A percentile compares a stretch with the other conserved stretches of the same genome.
Evolutionary conservation across 2,797 vertebrate genomes (phyloP).

Genomic region (Acipenser ruthenus): DNA sequence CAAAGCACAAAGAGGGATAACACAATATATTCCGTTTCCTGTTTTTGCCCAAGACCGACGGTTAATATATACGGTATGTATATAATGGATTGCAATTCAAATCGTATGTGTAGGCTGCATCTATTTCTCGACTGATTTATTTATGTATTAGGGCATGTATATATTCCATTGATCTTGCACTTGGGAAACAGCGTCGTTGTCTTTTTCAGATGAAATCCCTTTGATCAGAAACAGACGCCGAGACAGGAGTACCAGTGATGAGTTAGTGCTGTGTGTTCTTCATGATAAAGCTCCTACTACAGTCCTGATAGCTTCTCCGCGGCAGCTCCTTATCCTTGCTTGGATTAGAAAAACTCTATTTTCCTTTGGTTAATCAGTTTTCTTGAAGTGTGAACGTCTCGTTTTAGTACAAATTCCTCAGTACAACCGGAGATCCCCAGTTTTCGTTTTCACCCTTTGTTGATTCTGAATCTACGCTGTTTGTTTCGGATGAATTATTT

Average conservation of each 20-base stretch:
- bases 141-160: constrained; percentile 7
- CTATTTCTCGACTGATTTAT: constrained; percentile 24
- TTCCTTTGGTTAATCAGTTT: constrained; percentile 36
- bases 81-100: constrained; percentile 26
- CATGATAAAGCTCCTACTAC: constrained; percentile 42
- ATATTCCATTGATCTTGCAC: constrained; percentile 6
- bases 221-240: constrained; percentile 18
- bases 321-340: constrained; percentile 40
- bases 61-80: constrained; percentile 12
- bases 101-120: constrained; percentile 21
- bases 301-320: constrained; percentile 51
- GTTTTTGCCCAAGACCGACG: constrained; percentile 15
- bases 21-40: constrained; percentile 4
- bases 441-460: constrained; percentile 30
- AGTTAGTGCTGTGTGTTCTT: constrained; percentile 44
- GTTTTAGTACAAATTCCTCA: constrained; percentile 20
- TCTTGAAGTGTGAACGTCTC: background rate
- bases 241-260: background rate
- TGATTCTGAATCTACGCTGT: constrained; percentile 24
- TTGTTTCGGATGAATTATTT: constrained; percentile 33
- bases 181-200: constrained; percentile 8
- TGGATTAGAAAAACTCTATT: constrained; percentile 30
- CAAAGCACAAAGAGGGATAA: background rate
- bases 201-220: constrained; percentile 24
- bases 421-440: constrained; percentile 25